Conservation (phyloP, 2,888 invertebrate species). For the Amphimallon solstitiale region DNA sequence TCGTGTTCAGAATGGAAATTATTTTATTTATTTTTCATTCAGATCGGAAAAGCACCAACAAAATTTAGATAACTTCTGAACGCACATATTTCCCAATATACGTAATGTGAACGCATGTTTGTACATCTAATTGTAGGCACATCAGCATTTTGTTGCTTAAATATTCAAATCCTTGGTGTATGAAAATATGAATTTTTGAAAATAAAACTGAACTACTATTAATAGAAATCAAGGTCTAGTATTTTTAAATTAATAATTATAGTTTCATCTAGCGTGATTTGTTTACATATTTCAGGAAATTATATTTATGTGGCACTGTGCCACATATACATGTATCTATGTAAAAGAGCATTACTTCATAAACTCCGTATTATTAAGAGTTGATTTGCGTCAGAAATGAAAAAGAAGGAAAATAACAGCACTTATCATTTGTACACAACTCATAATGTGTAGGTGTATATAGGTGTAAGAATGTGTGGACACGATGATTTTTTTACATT, state of each 20-base stretch:
- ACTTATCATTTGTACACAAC: constrained; percentile 10
- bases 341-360: constrained; percentile 5
- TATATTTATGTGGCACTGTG: constrained; percentile 3
- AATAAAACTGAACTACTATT: constrained; percentile 21
- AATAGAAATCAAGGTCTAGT: constrained; percentile 26
- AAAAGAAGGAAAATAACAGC: constrained; percentile 1
- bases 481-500: too few relatives aligned
- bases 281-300: constrained; percentile 18
- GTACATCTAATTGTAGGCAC: too few relatives aligned
- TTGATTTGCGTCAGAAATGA: background rate
- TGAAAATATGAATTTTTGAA: constrained; percentile 8
- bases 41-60: too few relatives aligned
- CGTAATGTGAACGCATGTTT: too few relatives aligned
- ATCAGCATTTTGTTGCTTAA: too few relatives aligned
- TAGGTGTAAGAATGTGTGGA: background rate
- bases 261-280: constrained; percentile 3
- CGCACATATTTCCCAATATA: too few relatives aligned
- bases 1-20: too few relatives aligned
- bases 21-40: too few relatives aligned
- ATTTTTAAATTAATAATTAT: constrained; percentile 10
- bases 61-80: too few relatives aligned
- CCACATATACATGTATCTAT: constrained; percentile 6
- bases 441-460: background rate
- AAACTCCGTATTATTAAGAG: background rate
- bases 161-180: background rate